Evolutionary conservation across 1,140 invertebrate genomes (phyloP), one percentile per base, ranked within the genome.

Genomic region (Drosophila rufa): DNA sequence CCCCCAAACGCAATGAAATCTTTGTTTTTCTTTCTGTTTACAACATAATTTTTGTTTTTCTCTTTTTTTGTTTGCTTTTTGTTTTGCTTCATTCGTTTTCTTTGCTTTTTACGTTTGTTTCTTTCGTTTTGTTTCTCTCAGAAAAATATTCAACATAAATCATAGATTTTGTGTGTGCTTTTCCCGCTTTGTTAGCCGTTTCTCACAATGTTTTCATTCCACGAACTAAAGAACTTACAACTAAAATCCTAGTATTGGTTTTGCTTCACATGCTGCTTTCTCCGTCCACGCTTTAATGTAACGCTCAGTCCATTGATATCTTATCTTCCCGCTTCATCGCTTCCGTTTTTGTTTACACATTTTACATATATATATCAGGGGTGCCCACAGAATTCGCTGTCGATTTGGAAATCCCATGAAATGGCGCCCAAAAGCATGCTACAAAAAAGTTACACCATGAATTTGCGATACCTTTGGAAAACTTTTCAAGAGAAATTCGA

Each of bases 231-330:
- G 40, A 82, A 79, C 89, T 85, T 85, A 91, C 61, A 85, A 76
- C 89, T 91, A 91, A 73, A 80, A 79, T 78, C 82, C 86, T 91
- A 90, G 82, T 90, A 69, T 61, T 71, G 79, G 65, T 71, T 56
- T 56, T 82, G 33, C 74, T 78, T 61, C 78, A 75, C 69, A 56
- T 46, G 51, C 75, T 61, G 53, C 68, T 58, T 45, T 70, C 67
- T 43, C 62, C 43, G 51, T 89, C 57, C 60, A 51, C 78, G 56
- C 77, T 38, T 74, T 89, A 87, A 79, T 76, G 42, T 87, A 56
- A 84, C 69, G 84, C 85, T 89, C 84, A 89, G 85, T 89, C 84
- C 86, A 80, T 64, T 87, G 85, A 87, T 87, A 87, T 87, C 84
- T 77, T 80, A 69, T 62, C 71, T 57, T 66, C 66, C 53, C 62